Conservation (phyloP, 2,113 vertebrate species). For the Forbesichthys papilliferus region DNA sequence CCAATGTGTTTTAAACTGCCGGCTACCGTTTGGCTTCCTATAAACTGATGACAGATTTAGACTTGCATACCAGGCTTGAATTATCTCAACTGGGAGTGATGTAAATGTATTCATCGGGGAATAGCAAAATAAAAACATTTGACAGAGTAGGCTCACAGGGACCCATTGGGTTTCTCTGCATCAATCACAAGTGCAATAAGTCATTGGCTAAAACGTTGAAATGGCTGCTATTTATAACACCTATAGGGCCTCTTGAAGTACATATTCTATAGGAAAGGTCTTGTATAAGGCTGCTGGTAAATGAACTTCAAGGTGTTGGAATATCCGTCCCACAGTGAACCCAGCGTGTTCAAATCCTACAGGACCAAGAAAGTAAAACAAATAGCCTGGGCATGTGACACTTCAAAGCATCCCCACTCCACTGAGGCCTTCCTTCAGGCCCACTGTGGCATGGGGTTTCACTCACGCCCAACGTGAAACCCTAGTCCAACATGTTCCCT, state of each 20-base stretch:
- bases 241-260: constrained; percentile 27
- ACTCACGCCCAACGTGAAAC: constrained; percentile 61
- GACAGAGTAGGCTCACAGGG: neutral
- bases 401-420: constrained; percentile 61
- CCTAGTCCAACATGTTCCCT: constrained; percentile 48
- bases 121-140: constrained; percentile 17
- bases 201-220: constrained; percentile 26
- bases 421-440: constrained; percentile 51
- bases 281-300: constrained; percentile 41
- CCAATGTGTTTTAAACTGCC: neutral
- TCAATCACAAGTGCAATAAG: constrained; percentile 28
- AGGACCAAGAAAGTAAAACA: constrained; percentile 63
- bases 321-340: constrained; percentile 55
- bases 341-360: constrained; percentile 58
- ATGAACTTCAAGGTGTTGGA: constrained; percentile 66
- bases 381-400: constrained; percentile 57
- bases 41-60: constrained; percentile 23
- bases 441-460: constrained; percentile 45
- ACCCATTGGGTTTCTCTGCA: neutral
- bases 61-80: constrained; percentile 23
- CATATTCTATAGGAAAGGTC: constrained; percentile 38
- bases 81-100: constrained; percentile 6
- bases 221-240: constrained; percentile 41
- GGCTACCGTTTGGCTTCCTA: constrained; percentile 32
- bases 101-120: constrained; percentile 11